Percentiles rank a stretch among this genome's conserved stretches.
These are phyloP conservation scores for Merops nubicus DNA, from an alignment of 2,113 vertebrate species.

Conservation along the genomic window DNA sequence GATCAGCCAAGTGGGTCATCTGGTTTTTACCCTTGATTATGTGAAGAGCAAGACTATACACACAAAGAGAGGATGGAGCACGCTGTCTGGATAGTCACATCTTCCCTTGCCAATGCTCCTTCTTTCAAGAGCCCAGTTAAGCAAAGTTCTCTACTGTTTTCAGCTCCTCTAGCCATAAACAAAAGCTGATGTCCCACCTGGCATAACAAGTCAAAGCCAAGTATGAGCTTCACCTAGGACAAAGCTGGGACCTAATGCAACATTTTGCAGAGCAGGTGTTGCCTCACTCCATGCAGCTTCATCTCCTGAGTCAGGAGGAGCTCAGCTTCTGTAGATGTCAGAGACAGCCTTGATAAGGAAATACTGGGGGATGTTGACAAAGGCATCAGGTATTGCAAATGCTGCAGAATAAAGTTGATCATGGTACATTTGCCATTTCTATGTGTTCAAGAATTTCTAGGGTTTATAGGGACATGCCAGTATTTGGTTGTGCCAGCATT, in stretches of 20 bases:
- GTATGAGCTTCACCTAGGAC: not conserved
- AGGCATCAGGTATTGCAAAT: not conserved
- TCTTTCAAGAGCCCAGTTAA: not conserved
- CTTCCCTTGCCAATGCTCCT: accelerated
- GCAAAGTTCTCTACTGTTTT: not conserved
- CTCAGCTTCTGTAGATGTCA: not conserved
- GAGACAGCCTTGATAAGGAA: not conserved
- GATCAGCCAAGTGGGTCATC: not conserved
- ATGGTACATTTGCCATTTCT: not conserved
- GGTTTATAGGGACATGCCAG: not conserved
- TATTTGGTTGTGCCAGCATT: not conserved
- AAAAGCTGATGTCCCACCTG: not conserved
- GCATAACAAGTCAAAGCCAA: not conserved
- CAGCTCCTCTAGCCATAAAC: accelerated
- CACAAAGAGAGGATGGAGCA: accelerated
- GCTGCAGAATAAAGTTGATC: not conserved
- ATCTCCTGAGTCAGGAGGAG: not conserved
- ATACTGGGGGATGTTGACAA: not conserved
- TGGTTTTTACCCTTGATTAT: not conserved
- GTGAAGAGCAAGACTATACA: accelerated
- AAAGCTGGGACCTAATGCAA: not conserved
- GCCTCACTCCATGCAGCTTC: not conserved
- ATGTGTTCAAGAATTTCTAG: not conserved
- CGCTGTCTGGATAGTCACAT: not conserved
- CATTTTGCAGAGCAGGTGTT: not conserved